These are phyloP conservation scores for Eufriesea mexicana DNA, from an alignment of 1,140 invertebrate species.

Conservation along the genomic window DNA sequence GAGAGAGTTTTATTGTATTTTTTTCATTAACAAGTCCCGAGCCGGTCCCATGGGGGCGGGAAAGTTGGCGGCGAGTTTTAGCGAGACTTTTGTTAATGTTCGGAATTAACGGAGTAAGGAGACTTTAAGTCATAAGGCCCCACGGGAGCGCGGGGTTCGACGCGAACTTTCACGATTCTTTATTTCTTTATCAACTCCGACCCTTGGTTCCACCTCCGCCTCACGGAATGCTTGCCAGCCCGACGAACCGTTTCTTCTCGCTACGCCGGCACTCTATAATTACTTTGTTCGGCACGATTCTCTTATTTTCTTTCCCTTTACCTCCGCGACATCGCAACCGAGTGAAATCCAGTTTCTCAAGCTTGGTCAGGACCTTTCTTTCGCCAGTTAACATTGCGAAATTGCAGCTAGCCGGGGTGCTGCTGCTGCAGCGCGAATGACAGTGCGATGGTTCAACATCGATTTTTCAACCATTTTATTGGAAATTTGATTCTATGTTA, in stretches of 20 bases:
- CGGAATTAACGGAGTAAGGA: conserved; percentile 82
- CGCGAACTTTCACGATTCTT: conserved; percentile 81
- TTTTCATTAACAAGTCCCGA: conserved; percentile 81
- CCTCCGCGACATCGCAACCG: conserved; percentile 13
- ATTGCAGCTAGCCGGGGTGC: background rate
- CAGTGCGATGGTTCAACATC: too few relatives aligned
- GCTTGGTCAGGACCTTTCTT: background rate
- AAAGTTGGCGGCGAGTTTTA: conserved; percentile 80
- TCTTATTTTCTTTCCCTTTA: conserved; percentile 61
- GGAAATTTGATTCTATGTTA: too few relatives aligned
- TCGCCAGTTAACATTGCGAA: background rate
- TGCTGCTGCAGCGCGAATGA: too few relatives aligned
- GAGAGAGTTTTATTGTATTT: conserved; percentile 80
- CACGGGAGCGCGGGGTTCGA: conserved; percentile 77
- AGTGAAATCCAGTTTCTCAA: background rate
- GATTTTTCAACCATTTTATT: too few relatives aligned
- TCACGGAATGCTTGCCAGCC: conserved; percentile 61
- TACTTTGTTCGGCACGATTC: conserved; percentile 71
- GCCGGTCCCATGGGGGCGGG: conserved; percentile 68
- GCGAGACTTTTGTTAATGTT: conserved; percentile 83
- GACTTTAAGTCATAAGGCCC: conserved; percentile 82
- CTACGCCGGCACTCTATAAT: conserved; percentile 66
- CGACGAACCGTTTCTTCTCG: conserved; percentile 67
- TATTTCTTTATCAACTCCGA: conserved; percentile 82
- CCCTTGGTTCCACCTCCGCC: conserved; percentile 62